These are phyloP conservation scores for Leptobrachium leishanense DNA, from an alignment of 2,113 vertebrate genomes.

Conservation along the genomic window DNA sequence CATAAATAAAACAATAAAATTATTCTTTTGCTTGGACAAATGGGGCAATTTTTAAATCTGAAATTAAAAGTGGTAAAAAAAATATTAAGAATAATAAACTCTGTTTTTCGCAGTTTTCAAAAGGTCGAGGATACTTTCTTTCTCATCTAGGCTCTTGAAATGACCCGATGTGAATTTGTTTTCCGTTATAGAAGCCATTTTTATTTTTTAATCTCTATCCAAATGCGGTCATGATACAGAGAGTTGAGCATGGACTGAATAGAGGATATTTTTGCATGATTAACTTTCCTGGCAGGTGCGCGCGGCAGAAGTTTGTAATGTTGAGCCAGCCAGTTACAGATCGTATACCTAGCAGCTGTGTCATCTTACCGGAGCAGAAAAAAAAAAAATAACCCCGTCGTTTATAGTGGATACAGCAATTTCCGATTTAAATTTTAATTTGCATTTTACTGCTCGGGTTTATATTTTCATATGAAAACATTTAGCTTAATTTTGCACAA, in stretches of 20 bases:
- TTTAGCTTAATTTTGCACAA: slow-evolving; percentile 1
- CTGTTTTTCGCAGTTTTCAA: too few relatives aligned
- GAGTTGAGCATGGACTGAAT: slow-evolving; percentile 9
- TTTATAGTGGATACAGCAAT: slow-evolving; percentile 9
- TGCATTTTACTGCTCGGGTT: slow-evolving; percentile 1
- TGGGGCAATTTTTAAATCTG: too few relatives aligned
- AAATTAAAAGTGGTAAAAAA: too few relatives aligned
- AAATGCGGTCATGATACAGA: slow-evolving; percentile 22
- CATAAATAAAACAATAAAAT: too few relatives aligned
- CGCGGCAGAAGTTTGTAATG: slow-evolving; percentile 22
- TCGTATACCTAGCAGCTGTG: slow-evolving; percentile 29
- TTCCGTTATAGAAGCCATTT: neutral
- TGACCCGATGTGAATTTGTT: slow-evolving; percentile 6
- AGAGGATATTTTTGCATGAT: slow-evolving; percentile 27
- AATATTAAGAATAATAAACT: too few relatives aligned
- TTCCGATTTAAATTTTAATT: slow-evolving; percentile 18
- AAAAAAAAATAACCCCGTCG: neutral
- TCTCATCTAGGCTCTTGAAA: neutral
- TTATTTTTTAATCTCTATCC: slow-evolving; percentile 7
- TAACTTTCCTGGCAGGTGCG: slow-evolving; percentile 28
- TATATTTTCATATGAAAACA: neutral
- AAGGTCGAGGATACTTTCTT: too few relatives aligned
- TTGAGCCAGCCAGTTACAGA: slow-evolving; percentile 21
- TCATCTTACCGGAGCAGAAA: slow-evolving; percentile 34
- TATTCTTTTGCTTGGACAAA: too few relatives aligned